Evolutionary conservation across 2,888 invertebrate species (phyloP).

Genomic region (Zygogramma bicolorata): DNA sequence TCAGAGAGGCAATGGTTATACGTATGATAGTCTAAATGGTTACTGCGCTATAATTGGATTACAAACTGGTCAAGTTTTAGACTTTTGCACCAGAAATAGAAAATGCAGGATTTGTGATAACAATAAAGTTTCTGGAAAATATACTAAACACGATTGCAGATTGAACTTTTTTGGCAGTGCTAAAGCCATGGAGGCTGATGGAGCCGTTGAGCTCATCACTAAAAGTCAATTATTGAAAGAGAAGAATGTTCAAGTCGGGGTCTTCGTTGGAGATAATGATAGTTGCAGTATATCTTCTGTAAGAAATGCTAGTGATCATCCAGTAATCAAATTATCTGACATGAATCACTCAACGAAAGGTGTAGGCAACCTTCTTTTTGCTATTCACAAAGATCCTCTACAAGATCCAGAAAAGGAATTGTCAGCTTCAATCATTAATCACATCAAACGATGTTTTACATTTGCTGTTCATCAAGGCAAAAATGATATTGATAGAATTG

Average conservation of each 20-base stretch:
- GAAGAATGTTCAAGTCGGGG: neutral
- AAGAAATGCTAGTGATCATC: neutral
- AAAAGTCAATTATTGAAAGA: constrained; percentile 26
- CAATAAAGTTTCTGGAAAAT: constrained; percentile 34
- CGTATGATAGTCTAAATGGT: constrained; percentile 46
- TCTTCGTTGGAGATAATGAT: neutral
- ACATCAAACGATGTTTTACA: neutral
- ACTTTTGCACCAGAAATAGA: constrained; percentile 41
- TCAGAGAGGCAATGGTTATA: constrained; percentile 49
- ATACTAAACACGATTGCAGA: constrained; percentile 54
- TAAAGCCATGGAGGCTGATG: constrained; percentile 54
- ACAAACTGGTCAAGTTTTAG: constrained; percentile 46
- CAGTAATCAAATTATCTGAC: neutral
- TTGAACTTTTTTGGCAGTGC: constrained; percentile 52
- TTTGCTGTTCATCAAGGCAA: neutral
- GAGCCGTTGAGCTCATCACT: constrained; percentile 43
- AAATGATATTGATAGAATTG: neutral
- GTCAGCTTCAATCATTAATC: neutral
- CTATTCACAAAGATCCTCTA: too few relatives aligned
- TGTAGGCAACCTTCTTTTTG: neutral
- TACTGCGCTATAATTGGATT: constrained; percentile 47
- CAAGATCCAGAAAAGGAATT: too few relatives aligned
- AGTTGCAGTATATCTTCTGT: neutral
- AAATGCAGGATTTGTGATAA: constrained; percentile 37
- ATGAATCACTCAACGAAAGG: neutral